These are phyloP conservation scores for Buathra laborator DNA, from an alignment of 2,888 invertebrate genomes.

Conservation along the genomic window DNA sequence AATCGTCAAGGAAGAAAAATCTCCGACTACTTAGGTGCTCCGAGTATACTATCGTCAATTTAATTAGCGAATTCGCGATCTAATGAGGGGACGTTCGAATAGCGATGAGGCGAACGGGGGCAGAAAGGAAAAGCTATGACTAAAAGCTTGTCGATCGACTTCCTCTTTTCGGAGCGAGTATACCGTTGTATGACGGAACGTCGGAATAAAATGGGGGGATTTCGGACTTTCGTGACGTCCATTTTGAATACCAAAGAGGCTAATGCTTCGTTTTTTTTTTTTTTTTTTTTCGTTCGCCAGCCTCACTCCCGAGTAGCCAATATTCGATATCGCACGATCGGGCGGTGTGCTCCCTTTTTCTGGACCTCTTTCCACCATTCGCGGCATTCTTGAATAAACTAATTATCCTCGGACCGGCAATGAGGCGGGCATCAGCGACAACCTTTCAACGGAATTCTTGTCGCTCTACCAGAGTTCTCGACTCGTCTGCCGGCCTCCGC, in stretches of 20 bases:
- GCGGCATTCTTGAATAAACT: constrained; percentile 74
- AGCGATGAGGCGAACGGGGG: background rate
- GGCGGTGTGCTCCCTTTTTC: background rate
- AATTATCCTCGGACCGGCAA: constrained; percentile 67
- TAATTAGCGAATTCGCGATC: constrained; percentile 51
- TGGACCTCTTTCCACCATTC: constrained; percentile 70
- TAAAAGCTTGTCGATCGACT: background rate
- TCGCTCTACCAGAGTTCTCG: background rate
- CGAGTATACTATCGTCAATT: constrained; percentile 36
- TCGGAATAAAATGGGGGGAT: background rate
- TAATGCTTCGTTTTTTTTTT: constrained; percentile 46
- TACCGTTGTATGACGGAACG: background rate
- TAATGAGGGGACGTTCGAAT: constrained; percentile 13
- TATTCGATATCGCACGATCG: constrained; percentile 65
- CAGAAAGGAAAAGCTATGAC: background rate
- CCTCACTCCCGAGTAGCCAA: constrained; percentile 61
- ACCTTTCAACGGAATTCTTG: constrained; percentile 72
- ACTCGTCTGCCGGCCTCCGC: constrained; percentile 16
- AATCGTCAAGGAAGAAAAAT: background rate
- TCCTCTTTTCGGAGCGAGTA: background rate
- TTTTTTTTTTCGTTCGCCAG: constrained; percentile 9
- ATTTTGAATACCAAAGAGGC: constrained; percentile 66
- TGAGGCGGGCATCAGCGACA: constrained; percentile 67
- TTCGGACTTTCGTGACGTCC: constrained; percentile 42
- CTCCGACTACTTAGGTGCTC: constrained; percentile 43